Evolutionary conservation across 2,113 vertebrate genomes (phyloP).

Genomic region (Heterochromis multidens): DNA sequence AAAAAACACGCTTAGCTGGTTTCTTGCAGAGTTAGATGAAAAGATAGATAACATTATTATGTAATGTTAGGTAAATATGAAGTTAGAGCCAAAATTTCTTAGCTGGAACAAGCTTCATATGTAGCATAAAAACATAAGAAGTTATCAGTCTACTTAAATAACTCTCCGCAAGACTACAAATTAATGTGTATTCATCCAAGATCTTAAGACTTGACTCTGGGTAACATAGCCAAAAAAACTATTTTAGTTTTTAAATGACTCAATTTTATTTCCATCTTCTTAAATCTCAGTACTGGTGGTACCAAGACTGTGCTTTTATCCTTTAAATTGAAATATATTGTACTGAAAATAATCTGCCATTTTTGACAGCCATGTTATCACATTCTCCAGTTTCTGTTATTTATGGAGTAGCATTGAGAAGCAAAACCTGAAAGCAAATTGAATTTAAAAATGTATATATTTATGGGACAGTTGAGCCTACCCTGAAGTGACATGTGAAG

Average conservation of each 20-base stretch:
- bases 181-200: neutral
- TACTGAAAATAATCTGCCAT: neutral
- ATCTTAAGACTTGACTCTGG: neutral
- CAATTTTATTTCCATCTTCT: no score
- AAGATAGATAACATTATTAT: neutral
- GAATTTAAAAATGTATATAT: neutral
- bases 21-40: neutral
- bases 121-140: accelerated
- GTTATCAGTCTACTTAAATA: neutral
- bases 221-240: neutral
- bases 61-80: neutral
- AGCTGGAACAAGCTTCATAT: neutral
- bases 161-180: neutral
- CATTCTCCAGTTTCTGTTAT: neutral
- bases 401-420: neutral
- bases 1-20: accelerated
- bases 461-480: neutral
- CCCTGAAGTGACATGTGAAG: constrained; percentile 3
- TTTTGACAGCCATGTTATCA: neutral
- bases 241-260: no score
- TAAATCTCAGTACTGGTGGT: neutral
- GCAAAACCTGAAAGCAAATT: neutral
- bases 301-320: neutral
- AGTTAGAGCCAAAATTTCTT: neutral
- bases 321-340: neutral